Evolutionary conservation across 2,888 invertebrate genomes (phyloP).

Genomic region (Monopis laevigella): DNA sequence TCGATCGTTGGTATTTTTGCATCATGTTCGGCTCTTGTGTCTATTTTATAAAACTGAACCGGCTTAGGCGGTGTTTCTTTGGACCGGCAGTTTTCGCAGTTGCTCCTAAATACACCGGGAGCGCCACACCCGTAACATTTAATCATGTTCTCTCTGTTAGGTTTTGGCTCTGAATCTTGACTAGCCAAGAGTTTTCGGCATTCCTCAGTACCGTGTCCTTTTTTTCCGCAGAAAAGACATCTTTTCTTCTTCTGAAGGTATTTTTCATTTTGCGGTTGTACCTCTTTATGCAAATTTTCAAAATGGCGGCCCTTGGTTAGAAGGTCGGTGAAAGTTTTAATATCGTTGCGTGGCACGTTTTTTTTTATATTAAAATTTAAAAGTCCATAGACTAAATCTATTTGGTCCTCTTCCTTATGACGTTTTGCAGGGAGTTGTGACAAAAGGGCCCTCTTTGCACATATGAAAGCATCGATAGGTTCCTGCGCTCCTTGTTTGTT

Average conservation of each 20-base stretch:
- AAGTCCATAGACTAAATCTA: constrained; percentile 20
- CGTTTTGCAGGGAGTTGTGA: constrained; percentile 17
- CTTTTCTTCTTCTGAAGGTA: not conserved
- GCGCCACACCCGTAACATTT: constrained; percentile 21
- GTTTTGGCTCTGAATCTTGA: not conserved
- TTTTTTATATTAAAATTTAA: constrained; percentile 14
- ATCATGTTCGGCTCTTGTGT: constrained; percentile 8
- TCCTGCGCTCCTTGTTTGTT: constrained; percentile 16
- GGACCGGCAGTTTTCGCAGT: constrained; percentile 16
- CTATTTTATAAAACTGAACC: constrained; percentile 11
- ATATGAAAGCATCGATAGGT: constrained; percentile 19
- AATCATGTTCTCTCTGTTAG: constrained; percentile 1
- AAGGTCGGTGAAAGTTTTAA: constrained; percentile 13
- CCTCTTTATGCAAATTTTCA: constrained; percentile 11
- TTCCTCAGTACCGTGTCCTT: not conserved
- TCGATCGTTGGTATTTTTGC: constrained; percentile 18
- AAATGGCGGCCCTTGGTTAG: constrained; percentile 12
- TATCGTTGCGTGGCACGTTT: constrained; percentile 9
- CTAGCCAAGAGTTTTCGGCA: constrained; percentile 4
- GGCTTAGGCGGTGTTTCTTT: constrained; percentile 14
- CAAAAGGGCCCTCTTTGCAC: constrained; percentile 18
- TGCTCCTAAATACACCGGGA: constrained; percentile 19
- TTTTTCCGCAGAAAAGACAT: constrained; percentile 1
- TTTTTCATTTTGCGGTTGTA: not conserved
- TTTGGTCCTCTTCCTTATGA: constrained; percentile 19